Percentiles rank a stretch among this genome's conserved stretches.
Conservation (phyloP, 2,888 invertebrate genomes). For the Eupithecia dodoneata region DNA sequence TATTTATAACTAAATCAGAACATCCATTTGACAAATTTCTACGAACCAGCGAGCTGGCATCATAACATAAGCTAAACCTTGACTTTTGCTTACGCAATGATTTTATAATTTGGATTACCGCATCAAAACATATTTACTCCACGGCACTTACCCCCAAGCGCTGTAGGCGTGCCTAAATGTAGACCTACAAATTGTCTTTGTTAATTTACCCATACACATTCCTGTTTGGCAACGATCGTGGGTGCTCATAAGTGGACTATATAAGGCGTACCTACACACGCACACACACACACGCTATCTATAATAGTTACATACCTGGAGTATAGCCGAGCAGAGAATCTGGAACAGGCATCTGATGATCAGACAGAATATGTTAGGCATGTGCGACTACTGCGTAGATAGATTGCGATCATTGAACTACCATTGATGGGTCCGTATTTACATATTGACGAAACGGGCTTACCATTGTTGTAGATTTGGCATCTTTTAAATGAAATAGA, state of each 20-base stretch:
- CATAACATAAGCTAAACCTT: not conserved
- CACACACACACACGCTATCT: not conserved
- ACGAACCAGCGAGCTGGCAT: not conserved
- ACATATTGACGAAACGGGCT: not conserved
- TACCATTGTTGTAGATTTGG: not conserved
- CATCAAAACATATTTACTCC: conserved; percentile 11
- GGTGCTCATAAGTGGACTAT: conserved; percentile 35
- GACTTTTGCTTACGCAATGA: not conserved
- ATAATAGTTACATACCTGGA: not conserved
- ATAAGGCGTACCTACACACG: conserved; percentile 2
- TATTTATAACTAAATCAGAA: not conserved
- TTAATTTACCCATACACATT: conserved; percentile 38
- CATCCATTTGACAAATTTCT: not conserved
- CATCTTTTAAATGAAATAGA: not conserved
- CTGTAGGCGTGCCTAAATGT: conserved; percentile 28
- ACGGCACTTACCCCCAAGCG: conserved; percentile 16
- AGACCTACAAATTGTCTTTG: conserved; percentile 33
- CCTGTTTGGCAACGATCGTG: conserved; percentile 35
- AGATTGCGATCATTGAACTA: not conserved
- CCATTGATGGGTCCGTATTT: not conserved
- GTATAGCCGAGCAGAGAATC: conserved; percentile 5
- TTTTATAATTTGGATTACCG: not conserved
- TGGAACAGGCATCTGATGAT: not conserved
- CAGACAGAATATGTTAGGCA: conserved; percentile 1
- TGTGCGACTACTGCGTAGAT: not conserved